phyloP scores from a whole-genome alignment of 1,140 invertebrate genomes.

The Orchesella cincta region DNA sequence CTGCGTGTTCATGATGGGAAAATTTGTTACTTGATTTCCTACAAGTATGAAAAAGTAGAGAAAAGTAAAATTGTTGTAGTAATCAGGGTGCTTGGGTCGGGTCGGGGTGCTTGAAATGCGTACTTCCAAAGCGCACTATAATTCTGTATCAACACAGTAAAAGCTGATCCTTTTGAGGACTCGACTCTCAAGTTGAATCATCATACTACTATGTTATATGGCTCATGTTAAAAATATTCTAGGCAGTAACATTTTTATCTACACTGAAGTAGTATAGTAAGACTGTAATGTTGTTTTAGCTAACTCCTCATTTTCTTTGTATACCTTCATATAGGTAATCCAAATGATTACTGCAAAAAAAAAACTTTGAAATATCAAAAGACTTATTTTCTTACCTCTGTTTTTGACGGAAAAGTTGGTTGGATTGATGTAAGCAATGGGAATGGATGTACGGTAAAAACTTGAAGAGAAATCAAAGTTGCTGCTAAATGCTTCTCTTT shows the following conservation, averaged over 20 bases:
- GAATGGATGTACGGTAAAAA: not conserved
- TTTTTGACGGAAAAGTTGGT: conserved; percentile 10
- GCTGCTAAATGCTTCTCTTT: not conserved
- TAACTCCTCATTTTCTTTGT: conserved; percentile 20
- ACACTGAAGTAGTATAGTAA: too few relatives aligned
- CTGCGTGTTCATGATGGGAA: too few relatives aligned
- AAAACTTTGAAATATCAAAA: conserved; percentile 20
- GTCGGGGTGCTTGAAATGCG: too few relatives aligned
- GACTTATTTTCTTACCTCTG: not conserved
- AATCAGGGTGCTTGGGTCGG: too few relatives aligned
- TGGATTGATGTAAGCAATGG: not conserved
- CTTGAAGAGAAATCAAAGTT: conserved; percentile 1
- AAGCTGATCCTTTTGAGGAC: too few relatives aligned
- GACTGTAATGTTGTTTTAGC: not conserved
- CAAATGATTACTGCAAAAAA: conserved; percentile 11
- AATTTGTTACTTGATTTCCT: not conserved
- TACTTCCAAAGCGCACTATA: too few relatives aligned
- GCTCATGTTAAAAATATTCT: too few relatives aligned
- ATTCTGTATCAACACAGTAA: too few relatives aligned
- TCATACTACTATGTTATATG: too few relatives aligned
- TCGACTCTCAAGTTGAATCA: too few relatives aligned
- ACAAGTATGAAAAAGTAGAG: not conserved
- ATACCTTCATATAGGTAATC: conserved; percentile 9
- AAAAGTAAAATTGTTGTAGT: too few relatives aligned
- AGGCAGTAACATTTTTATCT: too few relatives aligned